phyloP scores from a whole-genome alignment of 2,113 vertebrate genomes.

The Hemibagrus wyckioides region DNA sequence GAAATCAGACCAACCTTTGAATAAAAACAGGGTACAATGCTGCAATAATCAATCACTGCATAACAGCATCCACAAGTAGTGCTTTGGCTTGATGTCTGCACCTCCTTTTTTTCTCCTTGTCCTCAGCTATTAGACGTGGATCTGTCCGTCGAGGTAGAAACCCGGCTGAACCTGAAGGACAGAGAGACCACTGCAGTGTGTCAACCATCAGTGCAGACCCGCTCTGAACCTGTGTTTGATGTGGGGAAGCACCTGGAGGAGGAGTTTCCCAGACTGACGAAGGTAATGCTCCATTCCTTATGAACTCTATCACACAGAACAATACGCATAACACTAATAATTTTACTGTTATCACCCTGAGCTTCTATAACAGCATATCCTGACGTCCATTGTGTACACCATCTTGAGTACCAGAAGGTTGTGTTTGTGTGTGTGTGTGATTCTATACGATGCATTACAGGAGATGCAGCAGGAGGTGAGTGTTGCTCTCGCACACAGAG shows the following conservation, averaged over 20 bases:
- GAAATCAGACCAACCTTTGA: slow-evolving; percentile 11
- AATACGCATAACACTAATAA: not conserved
- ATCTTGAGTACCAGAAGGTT: not conserved
- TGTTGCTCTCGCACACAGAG: slow-evolving; percentile 72
- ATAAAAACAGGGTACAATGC: slow-evolving; percentile 23
- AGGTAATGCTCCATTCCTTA: slow-evolving; percentile 60
- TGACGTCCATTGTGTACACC: not conserved
- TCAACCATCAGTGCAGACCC: slow-evolving; percentile 55
- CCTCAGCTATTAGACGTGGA: slow-evolving; percentile 71
- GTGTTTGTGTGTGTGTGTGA: not conserved
- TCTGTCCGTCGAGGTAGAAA: slow-evolving; percentile 83
- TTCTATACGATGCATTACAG: slow-evolving; percentile 63
- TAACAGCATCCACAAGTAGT: no score
- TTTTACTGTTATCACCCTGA: not conserved
- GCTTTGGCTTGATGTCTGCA: not conserved
- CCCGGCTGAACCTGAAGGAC: slow-evolving; percentile 78
- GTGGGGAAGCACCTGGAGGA: slow-evolving; percentile 62
- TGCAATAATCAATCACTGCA: not conserved
- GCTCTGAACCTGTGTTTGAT: slow-evolving; percentile 60
- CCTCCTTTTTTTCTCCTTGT: not conserved
- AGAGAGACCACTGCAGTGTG: slow-evolving; percentile 62
- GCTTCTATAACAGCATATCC: not conserved
- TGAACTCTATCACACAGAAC: not conserved
- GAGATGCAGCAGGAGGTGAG: slow-evolving; percentile 83
- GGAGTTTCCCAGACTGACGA: slow-evolving; percentile 75